phyloP scores from a whole-genome alignment of 2,888 invertebrate species.

The Calameuta filiformis region DNA sequence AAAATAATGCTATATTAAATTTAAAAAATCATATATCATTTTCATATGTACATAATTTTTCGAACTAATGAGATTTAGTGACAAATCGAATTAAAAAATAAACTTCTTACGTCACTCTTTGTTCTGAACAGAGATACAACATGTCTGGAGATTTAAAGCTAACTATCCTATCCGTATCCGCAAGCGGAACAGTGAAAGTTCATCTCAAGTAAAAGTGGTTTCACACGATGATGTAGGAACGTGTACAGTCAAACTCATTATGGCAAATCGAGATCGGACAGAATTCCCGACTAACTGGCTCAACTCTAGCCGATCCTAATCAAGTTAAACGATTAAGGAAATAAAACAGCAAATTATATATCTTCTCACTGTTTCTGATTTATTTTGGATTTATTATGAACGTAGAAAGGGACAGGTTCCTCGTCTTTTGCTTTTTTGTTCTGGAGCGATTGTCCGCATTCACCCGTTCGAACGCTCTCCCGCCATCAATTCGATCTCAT shows the following conservation, averaged over 20 bases:
- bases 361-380: conserved; percentile 13
- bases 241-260: conserved; percentile 41
- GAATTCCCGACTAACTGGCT: conserved; percentile 10
- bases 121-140: neutral
- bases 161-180: conserved; percentile 40
- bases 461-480: neutral
- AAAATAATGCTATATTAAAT: neutral
- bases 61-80: neutral
- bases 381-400: neutral
- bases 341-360: conserved; percentile 30
- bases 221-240: conserved; percentile 40
- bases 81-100: neutral
- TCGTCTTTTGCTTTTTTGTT: neutral
- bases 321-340: conserved; percentile 23
- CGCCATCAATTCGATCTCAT: neutral
- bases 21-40: neutral
- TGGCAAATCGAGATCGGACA: conserved; percentile 50
- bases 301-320: neutral
- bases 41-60: neutral
- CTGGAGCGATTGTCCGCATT: neutral
- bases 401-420: neutral
- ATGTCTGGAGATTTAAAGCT: conserved; percentile 38
- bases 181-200: conserved; percentile 61
- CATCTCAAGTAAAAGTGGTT: conserved; percentile 58
- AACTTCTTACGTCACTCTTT: neutral